A percentile compares a stretch with the other conserved stretches of the same genome.
These are phyloP conservation scores for Argopecten irradians DNA, from an alignment of 1,140 invertebrate species.

Conservation along the genomic window DNA sequence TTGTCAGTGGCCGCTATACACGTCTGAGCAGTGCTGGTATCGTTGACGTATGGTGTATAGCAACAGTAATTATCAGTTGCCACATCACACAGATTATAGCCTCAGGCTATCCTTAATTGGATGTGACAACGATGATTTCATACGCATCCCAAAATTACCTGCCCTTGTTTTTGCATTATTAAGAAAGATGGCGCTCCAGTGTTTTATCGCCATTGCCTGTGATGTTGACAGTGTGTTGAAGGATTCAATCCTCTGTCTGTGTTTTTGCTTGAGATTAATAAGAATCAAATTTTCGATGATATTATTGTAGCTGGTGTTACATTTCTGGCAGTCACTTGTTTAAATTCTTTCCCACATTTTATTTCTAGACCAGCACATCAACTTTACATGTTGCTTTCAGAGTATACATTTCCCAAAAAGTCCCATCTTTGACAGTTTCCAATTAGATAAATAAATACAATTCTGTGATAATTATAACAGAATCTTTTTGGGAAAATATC, in stretches of 20 bases:
- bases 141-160: not conserved
- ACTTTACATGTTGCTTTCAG: not conserved
- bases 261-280: not conserved
- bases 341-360: not conserved
- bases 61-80: not conserved
- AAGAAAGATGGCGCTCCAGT: not conserved
- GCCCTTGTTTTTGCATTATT: not conserved
- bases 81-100: constrained; percentile 1
- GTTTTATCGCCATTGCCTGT: not conserved
- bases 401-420: too few species aligned
- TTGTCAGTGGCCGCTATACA: not conserved
- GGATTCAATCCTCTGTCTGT: not conserved
- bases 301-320: not conserved
- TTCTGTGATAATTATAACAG: too few species aligned
- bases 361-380: not conserved
- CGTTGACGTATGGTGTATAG: not conserved
- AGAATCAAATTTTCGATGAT: not conserved
- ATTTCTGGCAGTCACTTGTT: not conserved
- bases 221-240: not conserved
- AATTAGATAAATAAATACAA: too few species aligned
- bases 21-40: not conserved
- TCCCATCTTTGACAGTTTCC: too few species aligned
- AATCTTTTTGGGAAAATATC: too few species aligned
- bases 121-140: not conserved
- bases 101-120: not conserved